Percentiles rank a stretch among this genome's conserved stretches.
These are phyloP conservation scores for Lycaena phlaeas DNA, from an alignment of 2,888 invertebrate species.

Conservation along the genomic window DNA sequence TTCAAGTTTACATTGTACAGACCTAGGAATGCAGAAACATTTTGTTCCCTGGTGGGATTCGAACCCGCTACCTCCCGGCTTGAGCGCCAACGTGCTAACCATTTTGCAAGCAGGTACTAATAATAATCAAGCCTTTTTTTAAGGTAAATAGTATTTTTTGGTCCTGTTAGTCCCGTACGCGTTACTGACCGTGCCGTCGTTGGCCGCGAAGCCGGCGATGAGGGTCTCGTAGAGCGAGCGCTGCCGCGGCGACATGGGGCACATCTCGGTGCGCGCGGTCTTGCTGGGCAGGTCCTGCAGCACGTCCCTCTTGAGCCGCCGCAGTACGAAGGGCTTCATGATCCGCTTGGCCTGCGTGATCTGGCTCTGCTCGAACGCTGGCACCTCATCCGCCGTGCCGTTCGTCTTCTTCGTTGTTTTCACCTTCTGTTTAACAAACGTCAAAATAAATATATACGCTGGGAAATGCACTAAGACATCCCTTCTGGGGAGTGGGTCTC, in stretches of 20 bases:
- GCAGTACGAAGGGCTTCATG: conserved; percentile 95
- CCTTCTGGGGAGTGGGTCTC: no score
- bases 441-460: no score
- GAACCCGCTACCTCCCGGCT: no score
- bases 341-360: conserved; percentile 95
- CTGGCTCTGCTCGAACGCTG: conserved; percentile 90
- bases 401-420: conserved; percentile 63
- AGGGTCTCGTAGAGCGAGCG: conserved; percentile 82
- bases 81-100: no score
- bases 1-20: no score
- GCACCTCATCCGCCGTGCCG: conserved; percentile 64
- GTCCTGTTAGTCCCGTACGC: neutral
- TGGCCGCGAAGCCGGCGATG: conserved; percentile 77
- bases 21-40: no score
- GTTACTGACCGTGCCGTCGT: conserved; percentile 70
- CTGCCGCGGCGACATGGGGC: conserved; percentile 81
- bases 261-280: conserved; percentile 76
- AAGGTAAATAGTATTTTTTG: no score
- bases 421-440: conserved; percentile 55
- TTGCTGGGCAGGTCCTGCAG: conserved; percentile 89
- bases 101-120: no score
- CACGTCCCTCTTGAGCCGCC: conserved; percentile 90
- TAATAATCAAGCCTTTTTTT: no score
- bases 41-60: no score
- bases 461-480: no score